These are phyloP conservation scores for Drosophila equinoxialis DNA, from an alignment of 1,140 invertebrate species.

Conservation along the genomic window DNA sequence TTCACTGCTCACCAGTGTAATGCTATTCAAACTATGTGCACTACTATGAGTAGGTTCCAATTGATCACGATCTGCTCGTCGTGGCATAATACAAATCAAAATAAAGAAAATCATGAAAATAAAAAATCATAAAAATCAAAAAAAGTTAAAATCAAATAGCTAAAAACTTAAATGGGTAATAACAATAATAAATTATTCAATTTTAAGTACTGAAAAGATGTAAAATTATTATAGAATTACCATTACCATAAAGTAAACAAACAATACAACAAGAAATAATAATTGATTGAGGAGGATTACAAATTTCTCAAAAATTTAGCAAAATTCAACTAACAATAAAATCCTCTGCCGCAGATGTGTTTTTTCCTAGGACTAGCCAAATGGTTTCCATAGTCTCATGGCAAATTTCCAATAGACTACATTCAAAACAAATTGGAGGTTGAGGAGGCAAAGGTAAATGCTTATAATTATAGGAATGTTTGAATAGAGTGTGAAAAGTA, in stretches of 20 bases:
- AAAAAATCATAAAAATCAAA: slow-evolving; percentile 39
- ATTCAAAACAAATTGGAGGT: not conserved
- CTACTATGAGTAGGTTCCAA: slow-evolving; percentile 60
- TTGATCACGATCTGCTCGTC: slow-evolving; percentile 46
- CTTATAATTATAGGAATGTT: not conserved
- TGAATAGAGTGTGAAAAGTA: slow-evolving; percentile 1
- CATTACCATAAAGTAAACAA: not conserved
- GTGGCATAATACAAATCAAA: slow-evolving; percentile 44
- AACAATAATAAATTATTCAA: not conserved
- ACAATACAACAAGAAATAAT: not conserved
- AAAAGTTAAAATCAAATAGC: slow-evolving; percentile 13
- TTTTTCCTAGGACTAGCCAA: not conserved
- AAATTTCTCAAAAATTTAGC: not conserved
- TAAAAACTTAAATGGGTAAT: not conserved
- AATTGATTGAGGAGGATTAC: not conserved
- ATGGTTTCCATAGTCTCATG: not conserved
- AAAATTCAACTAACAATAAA: not conserved
- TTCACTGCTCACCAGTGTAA: slow-evolving; percentile 76
- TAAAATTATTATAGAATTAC: not conserved
- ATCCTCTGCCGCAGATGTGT: not conserved
- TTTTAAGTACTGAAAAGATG: not conserved
- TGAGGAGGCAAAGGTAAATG: not conserved
- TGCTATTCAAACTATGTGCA: slow-evolving; percentile 69
- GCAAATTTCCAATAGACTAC: not conserved
- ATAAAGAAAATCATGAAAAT: slow-evolving; percentile 31